Evolutionary conservation across 2,888 invertebrate genomes (phyloP), one percentile per base, ranked within the genome.

Genomic region (Stratiomys singularior): DNA sequence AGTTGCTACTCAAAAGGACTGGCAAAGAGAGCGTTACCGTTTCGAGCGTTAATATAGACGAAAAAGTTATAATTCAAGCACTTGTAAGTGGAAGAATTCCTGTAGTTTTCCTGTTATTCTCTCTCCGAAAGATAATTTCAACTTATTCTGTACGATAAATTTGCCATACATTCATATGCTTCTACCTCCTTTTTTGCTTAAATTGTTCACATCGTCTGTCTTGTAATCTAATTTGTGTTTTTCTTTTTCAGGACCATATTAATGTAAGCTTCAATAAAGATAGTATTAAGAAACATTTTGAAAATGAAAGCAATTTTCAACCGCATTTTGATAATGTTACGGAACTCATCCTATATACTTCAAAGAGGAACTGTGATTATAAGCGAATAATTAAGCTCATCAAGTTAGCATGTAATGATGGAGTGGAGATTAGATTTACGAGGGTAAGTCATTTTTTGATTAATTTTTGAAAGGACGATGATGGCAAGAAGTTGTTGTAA

Each of bases 331-430:
- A 76, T 66, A 58, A 76, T 81, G 60, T 79, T 63, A 79, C 78
- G 21, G 81, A 82, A 52, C 84, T 86, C 77, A 81, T 87, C 67
- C 78, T 86, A 69, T 83, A 84, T 78, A 83, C 82, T 79, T 86
- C 87, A 71, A 87, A 86, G 80, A 84, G 82, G 76, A 84, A 85
- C 76, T 84, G 85, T 77, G 85, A 87, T 82, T 83, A 86, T 81
- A 83, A 83, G 63, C 85, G 85, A 76, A 81, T 86, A 77, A 84
- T 84, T 67, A 83, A 84, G 76, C 81, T 86, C 15, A 84, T 87
- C 77, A 83, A 83, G 76, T 78, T 83, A 78, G 84, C 84, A 28
- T 84, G 84, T 27, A 82, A 83, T 15, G 82, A 84, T 76, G 83
- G 84, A 81, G 82, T 87, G 1, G 80, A 81, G 30, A 83, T 86